Conservation (phyloP, 2,888 invertebrate species). For the Junonia oenone region DNA sequence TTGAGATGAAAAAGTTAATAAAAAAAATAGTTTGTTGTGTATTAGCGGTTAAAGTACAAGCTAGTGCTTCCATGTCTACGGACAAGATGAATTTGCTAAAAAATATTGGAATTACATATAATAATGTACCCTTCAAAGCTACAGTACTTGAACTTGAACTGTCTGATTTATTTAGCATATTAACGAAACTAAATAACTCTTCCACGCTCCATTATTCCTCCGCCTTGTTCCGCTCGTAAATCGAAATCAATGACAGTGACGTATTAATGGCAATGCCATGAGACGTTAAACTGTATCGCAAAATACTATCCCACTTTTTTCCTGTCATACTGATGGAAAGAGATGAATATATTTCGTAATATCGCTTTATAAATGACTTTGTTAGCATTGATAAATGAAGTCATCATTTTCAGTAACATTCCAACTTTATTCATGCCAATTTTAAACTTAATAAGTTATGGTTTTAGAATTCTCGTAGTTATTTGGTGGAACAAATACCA, state of each 20-base stretch:
- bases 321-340: slow-evolving; percentile 22
- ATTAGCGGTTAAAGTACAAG: no score
- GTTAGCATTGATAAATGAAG: slow-evolving; percentile 26
- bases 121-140: neutral
- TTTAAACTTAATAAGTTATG: slow-evolving; percentile 22
- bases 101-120: no score
- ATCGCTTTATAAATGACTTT: slow-evolving; percentile 19
- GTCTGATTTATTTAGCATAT: slow-evolving; percentile 12
- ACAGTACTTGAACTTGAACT: neutral
- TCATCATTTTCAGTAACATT: slow-evolving; percentile 21
- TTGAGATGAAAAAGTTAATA: no score
- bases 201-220: slow-evolving; percentile 14
- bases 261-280: slow-evolving; percentile 14
- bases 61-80: no score
- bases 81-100: no score
- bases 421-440: slow-evolving; percentile 23
- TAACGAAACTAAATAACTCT: slow-evolving; percentile 16
- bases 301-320: slow-evolving; percentile 25
- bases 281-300: slow-evolving; percentile 21
- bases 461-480: slow-evolving; percentile 10
- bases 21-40: no score
- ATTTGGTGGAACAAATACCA: neutral
- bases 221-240: slow-evolving; percentile 19
- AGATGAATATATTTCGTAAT: slow-evolving; percentile 25
- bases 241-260: slow-evolving; percentile 25